Evolutionary conservation across 2,888 invertebrate genomes (phyloP).

Genomic region (Loripinus fragilis): DNA sequence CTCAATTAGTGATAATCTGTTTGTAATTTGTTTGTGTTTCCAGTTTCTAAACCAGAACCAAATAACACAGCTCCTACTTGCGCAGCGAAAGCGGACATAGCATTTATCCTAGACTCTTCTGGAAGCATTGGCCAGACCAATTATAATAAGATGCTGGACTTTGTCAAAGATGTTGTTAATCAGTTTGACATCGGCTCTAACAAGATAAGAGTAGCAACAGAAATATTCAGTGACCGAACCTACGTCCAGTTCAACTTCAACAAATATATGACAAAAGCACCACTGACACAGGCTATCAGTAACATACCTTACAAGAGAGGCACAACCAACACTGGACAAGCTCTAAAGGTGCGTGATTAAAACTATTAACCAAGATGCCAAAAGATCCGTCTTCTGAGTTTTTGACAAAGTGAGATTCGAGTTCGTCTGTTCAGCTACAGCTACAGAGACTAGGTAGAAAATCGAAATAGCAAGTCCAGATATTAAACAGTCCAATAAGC

Average conservation of each 20-base stretch:
- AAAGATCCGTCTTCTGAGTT: too few species aligned
- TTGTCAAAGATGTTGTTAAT: constrained; percentile 71
- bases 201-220: constrained; percentile 70
- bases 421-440: too few species aligned
- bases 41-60: constrained; percentile 50
- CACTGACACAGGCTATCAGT: constrained; percentile 69
- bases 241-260: constrained; percentile 76
- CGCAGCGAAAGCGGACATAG: constrained; percentile 74
- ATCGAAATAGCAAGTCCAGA: too few species aligned
- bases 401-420: too few species aligned
- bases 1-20: too few species aligned
- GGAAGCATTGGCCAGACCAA: constrained; percentile 74
- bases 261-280: constrained; percentile 60
- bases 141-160: constrained; percentile 72
- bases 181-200: constrained; percentile 72
- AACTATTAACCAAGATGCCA: too few species aligned
- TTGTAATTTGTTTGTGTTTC: constrained; percentile 24
- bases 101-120: constrained; percentile 78
- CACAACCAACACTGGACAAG: constrained; percentile 76
- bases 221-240: constrained; percentile 73
- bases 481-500: too few species aligned
- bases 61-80: constrained; percentile 60
- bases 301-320: constrained; percentile 74
- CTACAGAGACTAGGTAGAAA: too few species aligned
- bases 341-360: constrained; percentile 69